These are phyloP conservation scores for Grammomys surdaster DNA, from an alignment of 2,113 vertebrate species.

Conservation along the genomic window DNA sequence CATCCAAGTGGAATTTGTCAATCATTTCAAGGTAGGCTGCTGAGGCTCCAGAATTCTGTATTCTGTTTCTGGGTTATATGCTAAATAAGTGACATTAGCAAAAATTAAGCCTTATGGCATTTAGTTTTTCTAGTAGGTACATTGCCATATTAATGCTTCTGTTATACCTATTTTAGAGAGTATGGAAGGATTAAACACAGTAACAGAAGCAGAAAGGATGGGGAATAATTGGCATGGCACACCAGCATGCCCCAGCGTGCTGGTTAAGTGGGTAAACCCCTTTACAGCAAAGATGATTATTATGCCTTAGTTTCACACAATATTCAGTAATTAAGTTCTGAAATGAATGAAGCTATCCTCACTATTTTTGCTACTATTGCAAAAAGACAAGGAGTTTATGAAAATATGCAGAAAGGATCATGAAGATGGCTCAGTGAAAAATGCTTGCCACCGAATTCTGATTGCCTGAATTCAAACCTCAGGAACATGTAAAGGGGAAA, in stretches of 20 bases:
- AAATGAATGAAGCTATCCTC: slow-evolving; percentile 1
- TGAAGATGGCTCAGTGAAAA: not conserved
- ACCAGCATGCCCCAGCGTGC: too few species aligned
- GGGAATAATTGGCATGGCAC: not conserved
- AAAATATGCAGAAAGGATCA: not conserved
- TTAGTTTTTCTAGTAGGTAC: slow-evolving; percentile 13
- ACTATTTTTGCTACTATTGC: not conserved
- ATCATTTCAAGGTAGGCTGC: not conserved
- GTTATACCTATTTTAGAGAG: not conserved
- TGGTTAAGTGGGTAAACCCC: not conserved
- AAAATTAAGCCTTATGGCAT: not conserved
- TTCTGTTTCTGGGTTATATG: slow-evolving; percentile 1
- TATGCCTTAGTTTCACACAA: not conserved
- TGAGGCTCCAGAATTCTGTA: not conserved
- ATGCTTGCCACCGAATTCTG: not conserved
- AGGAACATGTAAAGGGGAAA: not conserved
- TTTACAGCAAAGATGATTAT: not conserved
- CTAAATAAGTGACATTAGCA: not conserved
- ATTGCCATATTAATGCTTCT: not conserved
- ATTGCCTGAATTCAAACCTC: not conserved
- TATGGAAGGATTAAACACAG: not conserved
- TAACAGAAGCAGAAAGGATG: not conserved
- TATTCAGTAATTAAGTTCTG: not conserved
- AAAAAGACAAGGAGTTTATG: not conserved
- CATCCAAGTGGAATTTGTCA: not conserved